Conservation (phyloP, 37 sponge, comb jelly and placozoan genomes). For the Corticium candelabrum region DNA sequence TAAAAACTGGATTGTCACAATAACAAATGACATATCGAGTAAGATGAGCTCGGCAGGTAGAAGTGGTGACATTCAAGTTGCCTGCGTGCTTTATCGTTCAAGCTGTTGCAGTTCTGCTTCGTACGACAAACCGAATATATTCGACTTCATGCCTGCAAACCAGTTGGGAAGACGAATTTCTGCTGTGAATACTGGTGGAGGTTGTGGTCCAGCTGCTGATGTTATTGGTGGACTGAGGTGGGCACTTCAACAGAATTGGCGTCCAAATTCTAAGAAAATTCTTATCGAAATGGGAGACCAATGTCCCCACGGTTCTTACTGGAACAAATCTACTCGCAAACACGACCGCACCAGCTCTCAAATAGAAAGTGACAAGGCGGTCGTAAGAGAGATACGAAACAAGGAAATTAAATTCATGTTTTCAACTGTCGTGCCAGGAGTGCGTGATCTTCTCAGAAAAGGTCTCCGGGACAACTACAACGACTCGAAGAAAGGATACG, state of each 20-base stretch:
- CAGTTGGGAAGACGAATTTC: neutral
- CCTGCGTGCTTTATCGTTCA: neutral
- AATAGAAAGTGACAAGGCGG: neutral
- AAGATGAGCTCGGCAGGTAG: neutral
- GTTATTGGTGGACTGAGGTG: neutral
- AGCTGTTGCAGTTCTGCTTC: neutral
- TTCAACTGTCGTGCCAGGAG: neutral
- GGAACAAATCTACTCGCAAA: neutral
- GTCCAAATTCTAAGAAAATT: neutral
- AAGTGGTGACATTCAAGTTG: neutral
- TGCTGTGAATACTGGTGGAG: neutral
- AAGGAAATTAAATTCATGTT: neutral
- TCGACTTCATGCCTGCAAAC: neutral
- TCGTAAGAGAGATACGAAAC: neutral
- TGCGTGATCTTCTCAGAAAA: neutral
- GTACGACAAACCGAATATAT: neutral
- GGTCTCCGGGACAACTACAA: neutral
- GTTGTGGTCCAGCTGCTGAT: neutral
- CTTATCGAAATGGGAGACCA: slow-evolving; percentile 5
- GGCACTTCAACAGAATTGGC: neutral
- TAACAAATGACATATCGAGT: neutral
- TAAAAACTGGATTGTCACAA: neutral
- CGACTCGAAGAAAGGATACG: neutral
- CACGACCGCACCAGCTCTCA: neutral
- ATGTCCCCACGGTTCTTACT: neutral